A percentile compares a stretch with the other conserved stretches of the same genome.
Conservation (phyloP, 37 sponge, comb jelly and placozoan species). For the Mnemiopsis leidyi region DNA sequence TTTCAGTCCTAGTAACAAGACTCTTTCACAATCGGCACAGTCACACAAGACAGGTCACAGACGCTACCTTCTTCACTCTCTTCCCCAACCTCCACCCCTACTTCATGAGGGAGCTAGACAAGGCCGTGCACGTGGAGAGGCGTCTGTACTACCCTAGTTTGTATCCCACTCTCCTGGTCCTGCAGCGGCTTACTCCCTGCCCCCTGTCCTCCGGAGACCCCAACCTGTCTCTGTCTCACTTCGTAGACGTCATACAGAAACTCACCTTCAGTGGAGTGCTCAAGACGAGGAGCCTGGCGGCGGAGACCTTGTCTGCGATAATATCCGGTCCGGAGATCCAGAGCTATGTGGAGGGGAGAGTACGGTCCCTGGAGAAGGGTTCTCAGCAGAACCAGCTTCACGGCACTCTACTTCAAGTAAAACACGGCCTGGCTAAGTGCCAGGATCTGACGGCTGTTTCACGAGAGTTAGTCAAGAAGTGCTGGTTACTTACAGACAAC, state of each 20-base stretch:
- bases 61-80: not conserved
- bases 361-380: not conserved
- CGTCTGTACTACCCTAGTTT: not conserved
- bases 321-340: not conserved
- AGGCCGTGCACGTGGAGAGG: not conserved
- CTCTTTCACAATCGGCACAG: slow-evolving; percentile 23
- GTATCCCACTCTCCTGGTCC: slow-evolving; percentile 16
- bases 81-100: slow-evolving; percentile 34
- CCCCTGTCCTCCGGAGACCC: not conserved
- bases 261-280: not conserved
- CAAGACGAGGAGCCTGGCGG: slow-evolving; percentile 17
- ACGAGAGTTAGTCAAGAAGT: not conserved
- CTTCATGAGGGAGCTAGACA: slow-evolving; percentile 2
- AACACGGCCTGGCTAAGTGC: not conserved
- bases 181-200: slow-evolving; percentile 13
- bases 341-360: not conserved
- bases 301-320: not conserved
- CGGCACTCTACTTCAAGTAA: not conserved
- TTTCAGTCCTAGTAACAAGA: not conserved
- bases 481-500: slow-evolving; percentile 1
- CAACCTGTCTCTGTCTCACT: not conserved
- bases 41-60: not conserved
- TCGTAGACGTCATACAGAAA: not conserved
- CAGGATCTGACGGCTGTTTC: not conserved
- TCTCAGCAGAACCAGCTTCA: not conserved